Evolutionary conservation across 2,797 vertebrate genomes (phyloP).

Genomic region (Tragopan temminckii): DNA sequence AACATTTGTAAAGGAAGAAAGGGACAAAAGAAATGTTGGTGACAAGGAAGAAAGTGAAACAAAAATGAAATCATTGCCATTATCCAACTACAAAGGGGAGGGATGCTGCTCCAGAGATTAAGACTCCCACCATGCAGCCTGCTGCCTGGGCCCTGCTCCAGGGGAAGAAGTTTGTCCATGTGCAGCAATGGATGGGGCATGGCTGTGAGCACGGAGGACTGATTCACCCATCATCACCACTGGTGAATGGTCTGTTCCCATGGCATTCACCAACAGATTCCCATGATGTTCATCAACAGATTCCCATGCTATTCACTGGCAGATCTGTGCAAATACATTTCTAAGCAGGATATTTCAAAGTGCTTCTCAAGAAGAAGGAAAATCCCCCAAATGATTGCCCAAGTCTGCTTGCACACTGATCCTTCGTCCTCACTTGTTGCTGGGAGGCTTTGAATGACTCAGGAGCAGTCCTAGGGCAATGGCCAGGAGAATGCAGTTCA

Average conservation of each 20-base stretch:
- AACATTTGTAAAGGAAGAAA: conserved; percentile 61
- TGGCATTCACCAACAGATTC: background rate
- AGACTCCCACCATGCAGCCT: background rate
- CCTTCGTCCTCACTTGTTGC: background rate
- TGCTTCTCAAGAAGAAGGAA: background rate
- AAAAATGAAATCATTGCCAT: conserved; percentile 47
- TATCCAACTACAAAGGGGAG: conserved; percentile 26
- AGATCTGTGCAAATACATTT: background rate
- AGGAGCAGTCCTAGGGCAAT: background rate
- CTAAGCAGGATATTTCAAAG: background rate
- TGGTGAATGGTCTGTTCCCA: background rate
- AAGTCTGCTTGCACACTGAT: background rate
- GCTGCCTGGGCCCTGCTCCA: background rate
- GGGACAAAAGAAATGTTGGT: conserved; percentile 61
- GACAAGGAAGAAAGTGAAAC: conserved; percentile 59
- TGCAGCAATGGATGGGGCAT: background rate
- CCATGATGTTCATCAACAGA: too few relatives aligned
- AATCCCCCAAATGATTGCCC: background rate
- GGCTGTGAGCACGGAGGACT: rapidly evolving
- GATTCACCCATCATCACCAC: background rate
- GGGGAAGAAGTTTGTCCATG: background rate
- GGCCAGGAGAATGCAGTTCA: background rate
- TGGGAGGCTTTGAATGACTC: background rate
- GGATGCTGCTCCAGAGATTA: background rate
- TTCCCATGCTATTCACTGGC: background rate